Base-by-base conservation (phyloP, 2,113 vertebrate species). In the Mohoua ochrocephala region DNA sequence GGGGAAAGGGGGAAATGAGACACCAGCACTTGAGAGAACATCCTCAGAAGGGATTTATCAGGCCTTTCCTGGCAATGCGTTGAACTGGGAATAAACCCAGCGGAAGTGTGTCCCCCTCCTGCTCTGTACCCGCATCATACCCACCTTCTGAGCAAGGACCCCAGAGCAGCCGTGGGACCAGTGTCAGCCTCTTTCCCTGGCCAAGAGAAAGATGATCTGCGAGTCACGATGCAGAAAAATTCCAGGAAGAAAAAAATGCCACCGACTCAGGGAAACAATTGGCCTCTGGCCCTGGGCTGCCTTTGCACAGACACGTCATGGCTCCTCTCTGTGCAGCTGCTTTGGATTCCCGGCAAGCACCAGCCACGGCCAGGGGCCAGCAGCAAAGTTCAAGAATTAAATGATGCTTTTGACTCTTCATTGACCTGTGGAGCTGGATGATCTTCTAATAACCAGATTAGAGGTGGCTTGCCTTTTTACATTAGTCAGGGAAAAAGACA, bases 201-300 rank as follows among this genome's bases (percentile, higher is more conserved):
- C 56, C 3, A 13, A 59, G 31, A 91, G 71, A 88, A 88, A 92
- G 88, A 68, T 26, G 64, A 74, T 82, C 90, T 95, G 71, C 81
- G 77, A 94, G 47, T 81, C 85, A 81, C 8, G 0, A 64, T 65
- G 80, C 49, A 86, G 52, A 1, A 7, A 89, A 94, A 94, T 78
- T 93, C 75, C 91, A 87, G 70, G 91, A 93, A 91, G 50, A 13
- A 75, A 59, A 91, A 91, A 92, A 76, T 44, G 64, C 64, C 85
- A 91, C 35, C 0, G 0, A 53, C 45, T 95, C 78, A 78, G 65
- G 87, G 83, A 86, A 91, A 59, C 9, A 31, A 44, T 47, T 84
- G 57, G 67, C 86, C 78, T 89, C 56, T 92, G 44, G 67, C 45
- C 73, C 73, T 53, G 7, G 3, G 13, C 70, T 81, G 71, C 71